Conservation (phyloP, 2,797 vertebrate species). For the Bradypus variegatus region DNA sequence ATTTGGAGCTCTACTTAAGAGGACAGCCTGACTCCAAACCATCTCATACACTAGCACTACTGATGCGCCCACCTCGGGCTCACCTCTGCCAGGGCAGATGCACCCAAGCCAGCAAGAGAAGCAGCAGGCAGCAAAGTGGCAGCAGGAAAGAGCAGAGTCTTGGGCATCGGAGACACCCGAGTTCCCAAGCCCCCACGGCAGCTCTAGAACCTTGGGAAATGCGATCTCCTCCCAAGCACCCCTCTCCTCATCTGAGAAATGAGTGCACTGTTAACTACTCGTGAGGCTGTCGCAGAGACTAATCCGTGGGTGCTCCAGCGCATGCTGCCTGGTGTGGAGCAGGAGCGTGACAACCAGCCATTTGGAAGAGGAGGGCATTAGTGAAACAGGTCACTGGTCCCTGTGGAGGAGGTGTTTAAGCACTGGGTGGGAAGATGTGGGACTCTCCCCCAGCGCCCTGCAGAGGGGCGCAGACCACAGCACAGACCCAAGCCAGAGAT, state of each 20-base stretch:
- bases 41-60: too few species aligned
- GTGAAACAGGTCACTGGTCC: rapidly evolving
- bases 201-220: neutral
- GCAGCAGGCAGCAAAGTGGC: neutral
- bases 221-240: too few species aligned
- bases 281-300: too few species aligned
- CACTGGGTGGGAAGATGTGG: neutral
- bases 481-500: neutral
- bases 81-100: neutral
- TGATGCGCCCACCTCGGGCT: rapidly evolving
- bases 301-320: rapidly evolving
- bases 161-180: neutral
- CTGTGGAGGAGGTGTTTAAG: neutral
- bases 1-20: neutral
- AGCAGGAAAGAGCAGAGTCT: neutral
- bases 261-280: neutral
- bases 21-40: too few species aligned
- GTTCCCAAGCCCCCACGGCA: too few species aligned
- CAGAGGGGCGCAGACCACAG: too few species aligned
- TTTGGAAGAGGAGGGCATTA: rapidly evolving
- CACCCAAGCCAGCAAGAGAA: neutral
- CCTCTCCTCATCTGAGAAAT: neutral
- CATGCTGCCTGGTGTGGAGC: neutral
- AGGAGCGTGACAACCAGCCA: rapidly evolving
- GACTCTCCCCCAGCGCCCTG: too few species aligned